Percentiles rank a stretch among this genome's conserved stretches.
phyloP scores from a whole-genome alignment of 53 echinoderm and acorn worm genomes.

The Henricia sp. region DNA sequence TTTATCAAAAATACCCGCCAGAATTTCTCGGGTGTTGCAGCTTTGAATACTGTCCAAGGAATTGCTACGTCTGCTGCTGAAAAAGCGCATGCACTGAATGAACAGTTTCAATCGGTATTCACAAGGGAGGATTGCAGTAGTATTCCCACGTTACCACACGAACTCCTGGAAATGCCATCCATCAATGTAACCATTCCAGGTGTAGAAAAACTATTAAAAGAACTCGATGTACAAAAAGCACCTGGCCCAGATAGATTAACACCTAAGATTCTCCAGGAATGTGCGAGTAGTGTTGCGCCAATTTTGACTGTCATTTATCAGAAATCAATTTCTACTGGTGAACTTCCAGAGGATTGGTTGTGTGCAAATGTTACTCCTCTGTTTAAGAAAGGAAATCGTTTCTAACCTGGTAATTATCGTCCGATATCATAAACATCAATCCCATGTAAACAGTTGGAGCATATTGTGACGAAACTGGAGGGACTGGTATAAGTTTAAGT shows the following conservation, averaged over 20 bases:
- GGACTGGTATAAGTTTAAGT: too few species aligned
- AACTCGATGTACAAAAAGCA: not conserved
- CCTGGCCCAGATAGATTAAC: not conserved
- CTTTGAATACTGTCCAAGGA: not conserved
- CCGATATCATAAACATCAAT: not conserved
- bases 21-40: not conserved
- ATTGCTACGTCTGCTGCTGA: not conserved
- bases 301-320: not conserved
- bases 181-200: not conserved
- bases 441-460: not conserved
- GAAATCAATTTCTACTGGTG: not conserved
- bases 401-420: not conserved
- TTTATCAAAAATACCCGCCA: conserved; percentile 16
- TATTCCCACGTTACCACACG: not conserved
- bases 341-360: conserved; percentile 1
- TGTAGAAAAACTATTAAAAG: not conserved
- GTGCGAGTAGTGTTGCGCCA: not conserved
- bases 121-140: conserved; percentile 12
- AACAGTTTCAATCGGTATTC: conserved; percentile 23
- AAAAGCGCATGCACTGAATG: conserved; percentile 14
- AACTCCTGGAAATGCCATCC: not conserved
- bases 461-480: too few species aligned
- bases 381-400: conserved; percentile 1
- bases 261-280: not conserved
- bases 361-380: not conserved